Evolutionary conservation across 2,888 invertebrate genomes (phyloP), one percentile per base, ranked within the genome.

Genomic region (Drosophila merina): DNA sequence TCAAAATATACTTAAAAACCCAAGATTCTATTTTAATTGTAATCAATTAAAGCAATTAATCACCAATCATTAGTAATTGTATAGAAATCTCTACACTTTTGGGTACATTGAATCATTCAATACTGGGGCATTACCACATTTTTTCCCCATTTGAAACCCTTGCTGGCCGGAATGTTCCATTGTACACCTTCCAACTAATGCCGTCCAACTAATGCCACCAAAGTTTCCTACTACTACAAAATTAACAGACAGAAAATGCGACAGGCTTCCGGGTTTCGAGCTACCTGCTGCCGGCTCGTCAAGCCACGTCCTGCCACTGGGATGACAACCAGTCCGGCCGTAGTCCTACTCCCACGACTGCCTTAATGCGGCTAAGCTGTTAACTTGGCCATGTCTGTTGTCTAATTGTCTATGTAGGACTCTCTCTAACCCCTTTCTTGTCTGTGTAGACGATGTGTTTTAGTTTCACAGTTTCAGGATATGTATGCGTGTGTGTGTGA

Each of bases 201-300:
- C 62, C 55, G 55, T 12, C 12, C 25, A 42, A 36, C 63, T 71
- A 63, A 62, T 66, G 69, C 62, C 55, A 60, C 54, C 14, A 70
- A 74, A 70, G 72, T 84, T 80, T 58, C 31, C 38, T 57, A 50
- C 67, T 59, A 52, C 67, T 59, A 44, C 67, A 69, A 71, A 80
- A 83, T 83, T 77, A 84, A 74, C 77, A 72, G 64, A 47, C 58
- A 57, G 77, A 62, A 72, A 72, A 74, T 68, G 84, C 80, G 74
- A 68, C 60, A 62, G 74, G 70, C 58, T 81, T 85, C 79, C 81
- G 67, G 72, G 64, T 75, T 66, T 67, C 33, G 31, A 55, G 72
- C 71, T 54, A 51, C 57, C 57, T 30, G 52, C 57, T 26, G 52
- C 49, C 56, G 55, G 57, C 44, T 33, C 45, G 59, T 40, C 67